A percentile compares a stretch with the other conserved stretches of the same genome.
These are phyloP conservation scores for Carettochelys insculpta DNA, from an alignment of 2,113 vertebrate species.

Conservation along the genomic window DNA sequence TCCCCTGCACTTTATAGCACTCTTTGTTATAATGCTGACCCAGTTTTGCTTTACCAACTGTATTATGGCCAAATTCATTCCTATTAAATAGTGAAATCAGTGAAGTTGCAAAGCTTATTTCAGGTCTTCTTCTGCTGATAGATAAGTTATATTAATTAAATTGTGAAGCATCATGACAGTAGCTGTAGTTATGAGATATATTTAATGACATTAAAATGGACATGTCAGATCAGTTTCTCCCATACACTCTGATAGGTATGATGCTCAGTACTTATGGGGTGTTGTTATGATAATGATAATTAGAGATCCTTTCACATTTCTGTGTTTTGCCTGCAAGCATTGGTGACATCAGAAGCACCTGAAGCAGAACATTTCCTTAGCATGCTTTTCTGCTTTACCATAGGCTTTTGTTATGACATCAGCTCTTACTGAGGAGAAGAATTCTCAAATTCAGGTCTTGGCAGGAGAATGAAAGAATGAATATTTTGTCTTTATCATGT, in stretches of 20 bases:
- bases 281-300: not conserved
- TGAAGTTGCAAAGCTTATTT: not conserved
- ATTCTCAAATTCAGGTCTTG: conserved; percentile 9
- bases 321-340: not conserved
- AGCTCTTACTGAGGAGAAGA: not conserved
- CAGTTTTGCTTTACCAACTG: not conserved
- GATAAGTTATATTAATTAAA: not conserved
- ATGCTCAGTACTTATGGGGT: not conserved
- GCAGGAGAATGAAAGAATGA: not conserved
- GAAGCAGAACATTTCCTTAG: not conserved
- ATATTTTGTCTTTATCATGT: accelerated
- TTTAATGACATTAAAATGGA: not conserved
- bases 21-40: not conserved
- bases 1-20: not conserved
- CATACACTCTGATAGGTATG: not conserved
- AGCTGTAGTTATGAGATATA: not conserved
- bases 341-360: not conserved
- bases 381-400: not conserved
- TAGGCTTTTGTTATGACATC: not conserved
- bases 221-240: not conserved
- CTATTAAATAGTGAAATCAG: not conserved
- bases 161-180: not conserved
- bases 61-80: not conserved
- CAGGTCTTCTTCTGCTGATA: not conserved
- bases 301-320: not conserved